These are phyloP conservation scores for Lithosia quadra DNA, from an alignment of 2,888 invertebrate genomes.

Conservation along the genomic window DNA sequence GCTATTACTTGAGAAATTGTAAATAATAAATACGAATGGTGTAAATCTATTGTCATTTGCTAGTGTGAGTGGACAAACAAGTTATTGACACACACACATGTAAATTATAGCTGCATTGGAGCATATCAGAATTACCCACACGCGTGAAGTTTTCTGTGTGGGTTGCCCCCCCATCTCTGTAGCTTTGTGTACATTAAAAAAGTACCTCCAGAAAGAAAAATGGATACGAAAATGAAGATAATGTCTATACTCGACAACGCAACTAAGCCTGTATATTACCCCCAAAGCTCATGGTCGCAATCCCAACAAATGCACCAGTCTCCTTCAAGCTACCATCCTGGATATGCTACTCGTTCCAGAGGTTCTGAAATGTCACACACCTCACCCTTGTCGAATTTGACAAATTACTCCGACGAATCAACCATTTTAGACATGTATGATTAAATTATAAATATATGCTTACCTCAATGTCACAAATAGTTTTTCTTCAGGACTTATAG, in stretches of 20 bases:
- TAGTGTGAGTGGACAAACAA: no score
- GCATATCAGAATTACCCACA: no score
- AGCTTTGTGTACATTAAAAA: no score
- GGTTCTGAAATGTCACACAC: slow-evolving; percentile 31
- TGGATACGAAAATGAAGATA: slow-evolving; percentile 29
- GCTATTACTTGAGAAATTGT: no score
- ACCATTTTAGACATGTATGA: slow-evolving; percentile 33
- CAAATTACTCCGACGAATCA: slow-evolving; percentile 31
- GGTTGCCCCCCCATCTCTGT: no score
- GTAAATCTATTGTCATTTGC: no score
- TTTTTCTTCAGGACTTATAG: slow-evolving; percentile 30
- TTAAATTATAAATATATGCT: slow-evolving; percentile 31
- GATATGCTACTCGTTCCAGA: slow-evolving; percentile 28
- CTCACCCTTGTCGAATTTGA: slow-evolving; percentile 26
- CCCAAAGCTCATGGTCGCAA: slow-evolving; percentile 31
- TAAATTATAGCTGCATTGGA: no score
- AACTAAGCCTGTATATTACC: slow-evolving; percentile 27
- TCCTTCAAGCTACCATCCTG: slow-evolving; percentile 30
- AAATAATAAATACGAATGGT: no score
- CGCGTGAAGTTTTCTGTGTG: no score
- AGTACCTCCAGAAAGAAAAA: slow-evolving; percentile 24
- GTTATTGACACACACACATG: no score
- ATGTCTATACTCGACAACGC: slow-evolving; percentile 21
- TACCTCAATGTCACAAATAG: slow-evolving; percentile 33
- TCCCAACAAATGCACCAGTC: slow-evolving; percentile 26